phyloP scores from a whole-genome alignment of 1,140 invertebrate species.

The Apis mellifera region DNA sequence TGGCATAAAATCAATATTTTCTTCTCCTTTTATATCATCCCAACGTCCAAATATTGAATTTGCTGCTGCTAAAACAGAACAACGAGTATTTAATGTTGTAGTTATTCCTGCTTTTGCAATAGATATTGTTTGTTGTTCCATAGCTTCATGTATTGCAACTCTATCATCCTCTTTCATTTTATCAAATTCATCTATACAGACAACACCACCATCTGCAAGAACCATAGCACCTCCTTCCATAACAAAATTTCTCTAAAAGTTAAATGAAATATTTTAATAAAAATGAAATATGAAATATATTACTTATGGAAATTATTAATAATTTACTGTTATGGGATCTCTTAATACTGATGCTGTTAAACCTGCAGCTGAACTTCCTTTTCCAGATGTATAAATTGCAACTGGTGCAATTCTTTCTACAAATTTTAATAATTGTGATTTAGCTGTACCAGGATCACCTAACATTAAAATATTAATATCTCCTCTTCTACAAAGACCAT shows the following conservation, averaged over 20 bases:
- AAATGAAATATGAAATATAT: background rate
- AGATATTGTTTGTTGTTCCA: slow-evolving; percentile 99
- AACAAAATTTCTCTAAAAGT: slow-evolving; percentile 94
- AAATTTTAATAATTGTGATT: slow-evolving; percentile 99
- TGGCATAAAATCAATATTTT: slow-evolving; percentile 99
- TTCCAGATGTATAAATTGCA: slow-evolving; percentile 98
- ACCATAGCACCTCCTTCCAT: slow-evolving; percentile 99
- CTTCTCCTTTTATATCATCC: slow-evolving; percentile 99
- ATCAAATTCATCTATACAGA: slow-evolving; percentile 99
- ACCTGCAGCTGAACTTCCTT: slow-evolving; percentile 99
- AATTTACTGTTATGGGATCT: slow-evolving; percentile 93
- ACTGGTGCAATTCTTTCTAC: slow-evolving; percentile 98
- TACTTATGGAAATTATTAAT: background rate
- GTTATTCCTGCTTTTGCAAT: slow-evolving; percentile 99
- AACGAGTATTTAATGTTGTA: slow-evolving; percentile 98
- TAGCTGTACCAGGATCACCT: slow-evolving; percentile 99
- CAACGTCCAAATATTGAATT: slow-evolving; percentile 99
- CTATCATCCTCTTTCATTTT: slow-evolving; percentile 99
- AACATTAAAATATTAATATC: slow-evolving; percentile 98
- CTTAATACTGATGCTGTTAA: slow-evolving; percentile 98
- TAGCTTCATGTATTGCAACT: slow-evolving; percentile 99
- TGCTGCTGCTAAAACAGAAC: slow-evolving; percentile 98
- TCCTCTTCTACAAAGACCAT: slow-evolving; percentile 96
- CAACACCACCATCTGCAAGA: slow-evolving; percentile 98
- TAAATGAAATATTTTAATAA: background rate